Percentiles rank a stretch among this genome's conserved stretches.
These are phyloP conservation scores for Esox lucius DNA, from an alignment of 2,797 vertebrate genomes.

Conservation along the genomic window DNA sequence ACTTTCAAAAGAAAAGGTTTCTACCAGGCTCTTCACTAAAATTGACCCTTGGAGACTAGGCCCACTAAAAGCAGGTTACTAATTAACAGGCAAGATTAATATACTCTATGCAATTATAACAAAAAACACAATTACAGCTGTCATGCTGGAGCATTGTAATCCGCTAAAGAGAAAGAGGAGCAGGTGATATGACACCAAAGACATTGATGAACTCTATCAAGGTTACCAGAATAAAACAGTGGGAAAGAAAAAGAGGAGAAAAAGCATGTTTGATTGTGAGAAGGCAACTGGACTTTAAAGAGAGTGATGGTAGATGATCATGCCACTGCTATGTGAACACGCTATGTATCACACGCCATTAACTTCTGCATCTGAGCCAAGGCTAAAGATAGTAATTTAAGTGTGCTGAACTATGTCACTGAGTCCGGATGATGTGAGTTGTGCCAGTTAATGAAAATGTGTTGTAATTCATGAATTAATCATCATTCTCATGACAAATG, in stretches of 20 bases:
- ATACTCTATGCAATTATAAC: conserved; percentile 49
- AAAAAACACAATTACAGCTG: conserved; percentile 43
- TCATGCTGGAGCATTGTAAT: conserved; percentile 31
- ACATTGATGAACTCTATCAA: conserved; percentile 32
- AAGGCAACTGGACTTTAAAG: conserved; percentile 40
- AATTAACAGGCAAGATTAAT: conserved; percentile 49
- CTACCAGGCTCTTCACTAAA: conserved; percentile 55
- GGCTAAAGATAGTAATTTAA: neutral
- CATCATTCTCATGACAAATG: conserved; percentile 42
- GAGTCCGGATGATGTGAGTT: neutral
- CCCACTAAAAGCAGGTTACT: conserved; percentile 36
- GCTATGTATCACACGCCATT: conserved; percentile 45
- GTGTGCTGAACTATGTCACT: neutral
- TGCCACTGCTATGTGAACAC: conserved; percentile 24
- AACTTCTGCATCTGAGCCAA: conserved; percentile 31
- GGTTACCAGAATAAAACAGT: conserved; percentile 30
- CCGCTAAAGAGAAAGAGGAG: conserved; percentile 51
- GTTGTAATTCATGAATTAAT: conserved; percentile 53
- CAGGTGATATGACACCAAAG: conserved; percentile 47
- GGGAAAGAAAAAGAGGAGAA: conserved; percentile 20
- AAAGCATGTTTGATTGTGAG: conserved; percentile 26
- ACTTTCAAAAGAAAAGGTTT: conserved; percentile 39
- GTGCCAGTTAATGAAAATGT: conserved; percentile 49
- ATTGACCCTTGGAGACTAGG: conserved; percentile 43
- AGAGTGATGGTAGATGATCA: conserved; percentile 39